Evolutionary conservation across 2,797 vertebrate genomes (phyloP).

Genomic region (Alectoris magna): DNA sequence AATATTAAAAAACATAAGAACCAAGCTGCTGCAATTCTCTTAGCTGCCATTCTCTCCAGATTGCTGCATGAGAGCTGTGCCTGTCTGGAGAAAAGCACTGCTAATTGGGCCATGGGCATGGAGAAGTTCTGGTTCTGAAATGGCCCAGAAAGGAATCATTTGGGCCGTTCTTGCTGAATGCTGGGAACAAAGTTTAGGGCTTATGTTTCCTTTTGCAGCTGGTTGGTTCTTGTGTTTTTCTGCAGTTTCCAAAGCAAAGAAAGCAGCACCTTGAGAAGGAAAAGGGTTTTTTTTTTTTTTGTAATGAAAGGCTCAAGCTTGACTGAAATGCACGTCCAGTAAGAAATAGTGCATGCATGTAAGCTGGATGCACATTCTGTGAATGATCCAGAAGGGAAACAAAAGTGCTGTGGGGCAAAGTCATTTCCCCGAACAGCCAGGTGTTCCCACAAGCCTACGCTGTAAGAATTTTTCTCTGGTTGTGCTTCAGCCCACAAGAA

Average conservation of each 20-base stretch:
- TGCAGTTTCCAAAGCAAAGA: neutral
- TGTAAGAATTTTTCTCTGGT: neutral
- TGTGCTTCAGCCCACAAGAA: neutral
- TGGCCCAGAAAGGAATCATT: neutral
- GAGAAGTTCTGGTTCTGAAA: neutral
- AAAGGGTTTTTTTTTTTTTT: neutral
- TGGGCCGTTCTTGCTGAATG: neutral
- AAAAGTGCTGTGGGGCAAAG: neutral
- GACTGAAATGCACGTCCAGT: neutral
- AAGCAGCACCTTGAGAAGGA: neutral
- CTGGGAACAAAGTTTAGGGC: neutral
- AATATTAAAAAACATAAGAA: neutral
- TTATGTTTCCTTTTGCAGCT: neutral
- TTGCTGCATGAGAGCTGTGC: neutral
- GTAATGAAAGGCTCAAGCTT: neutral
- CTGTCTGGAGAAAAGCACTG: neutral
- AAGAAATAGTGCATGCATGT: neutral
- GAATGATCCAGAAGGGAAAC: neutral
- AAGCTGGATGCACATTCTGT: neutral
- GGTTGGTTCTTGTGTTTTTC: neutral
- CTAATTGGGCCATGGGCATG: neutral
- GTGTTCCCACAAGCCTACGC: rapidly evolving
- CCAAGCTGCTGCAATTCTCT: neutral
- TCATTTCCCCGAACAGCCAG: neutral
- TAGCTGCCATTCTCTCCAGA: neutral